Evolutionary conservation across 2,888 invertebrate genomes (phyloP).

Genomic region (Strigamia transsilvanica): DNA sequence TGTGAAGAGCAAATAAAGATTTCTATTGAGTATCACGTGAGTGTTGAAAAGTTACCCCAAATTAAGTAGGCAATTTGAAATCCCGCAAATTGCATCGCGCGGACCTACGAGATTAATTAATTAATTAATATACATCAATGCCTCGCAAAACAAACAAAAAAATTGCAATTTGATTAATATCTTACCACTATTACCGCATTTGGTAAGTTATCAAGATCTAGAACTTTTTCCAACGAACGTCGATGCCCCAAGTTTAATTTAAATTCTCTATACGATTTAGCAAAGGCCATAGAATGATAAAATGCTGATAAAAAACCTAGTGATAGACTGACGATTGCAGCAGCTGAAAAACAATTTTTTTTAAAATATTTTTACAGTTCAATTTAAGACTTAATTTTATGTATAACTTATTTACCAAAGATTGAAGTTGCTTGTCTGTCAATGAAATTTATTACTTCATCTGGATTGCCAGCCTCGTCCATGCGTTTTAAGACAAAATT

Average conservation of each 20-base stretch:
- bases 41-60: background rate
- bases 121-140: no score
- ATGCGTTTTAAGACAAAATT: background rate
- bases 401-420: background rate
- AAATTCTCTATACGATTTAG: background rate
- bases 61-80: constrained; percentile 8
- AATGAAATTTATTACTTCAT: background rate
- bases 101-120: background rate
- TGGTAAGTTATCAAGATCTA: background rate
- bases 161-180: background rate
- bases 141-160: no score
- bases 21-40: background rate
- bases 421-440: background rate
- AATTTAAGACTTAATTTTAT: background rate
- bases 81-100: background rate
- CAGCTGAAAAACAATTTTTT: background rate
- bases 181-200: background rate
- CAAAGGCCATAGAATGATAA: background rate
- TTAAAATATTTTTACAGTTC: background rate
- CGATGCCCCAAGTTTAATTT: background rate
- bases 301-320: background rate
- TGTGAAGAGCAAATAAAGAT: background rate
- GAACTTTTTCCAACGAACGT: background rate
- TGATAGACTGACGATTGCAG: background rate
- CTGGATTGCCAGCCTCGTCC: background rate